A percentile compares a stretch with the other conserved stretches of the same genome.
These are phyloP conservation scores for Schizopygopsis pylzovi DNA, from an alignment of 2,797 vertebrate genomes.

Conservation along the genomic window DNA sequence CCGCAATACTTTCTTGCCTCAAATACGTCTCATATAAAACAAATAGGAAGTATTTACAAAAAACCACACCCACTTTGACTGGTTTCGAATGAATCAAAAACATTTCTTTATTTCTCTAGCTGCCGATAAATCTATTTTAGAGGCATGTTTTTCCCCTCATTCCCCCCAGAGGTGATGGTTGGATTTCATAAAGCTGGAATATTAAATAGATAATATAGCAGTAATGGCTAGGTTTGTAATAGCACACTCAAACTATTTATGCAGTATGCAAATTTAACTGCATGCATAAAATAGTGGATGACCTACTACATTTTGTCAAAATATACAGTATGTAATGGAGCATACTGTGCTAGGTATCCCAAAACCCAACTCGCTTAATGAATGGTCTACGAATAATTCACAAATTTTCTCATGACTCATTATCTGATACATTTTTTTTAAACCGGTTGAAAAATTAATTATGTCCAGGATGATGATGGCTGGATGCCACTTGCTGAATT, in stretches of 20 bases:
- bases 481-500: not conserved
- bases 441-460: not conserved
- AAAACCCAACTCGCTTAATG: not conserved
- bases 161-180: no score
- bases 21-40: constrained; percentile 79
- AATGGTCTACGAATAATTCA: not conserved
- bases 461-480: not conserved
- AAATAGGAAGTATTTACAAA: constrained; percentile 87
- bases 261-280: not conserved
- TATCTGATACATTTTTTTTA: not conserved
- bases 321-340: not conserved
- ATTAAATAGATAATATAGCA: no score
- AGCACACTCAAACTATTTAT: not conserved
- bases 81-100: constrained; percentile 88
- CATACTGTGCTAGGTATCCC: not conserved
- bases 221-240: not conserved
- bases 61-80: constrained; percentile 83
- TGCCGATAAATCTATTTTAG: no score
- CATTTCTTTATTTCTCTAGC: constrained; percentile 80
- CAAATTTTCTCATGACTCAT: not conserved
- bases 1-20: constrained; percentile 76
- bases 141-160: no score
- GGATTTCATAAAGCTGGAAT: no score
- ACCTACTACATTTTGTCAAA: not conserved
- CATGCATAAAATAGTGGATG: not conserved